These are phyloP conservation scores for Aphrophora alni DNA, from an alignment of 2,888 invertebrate genomes.

Conservation along the genomic window DNA sequence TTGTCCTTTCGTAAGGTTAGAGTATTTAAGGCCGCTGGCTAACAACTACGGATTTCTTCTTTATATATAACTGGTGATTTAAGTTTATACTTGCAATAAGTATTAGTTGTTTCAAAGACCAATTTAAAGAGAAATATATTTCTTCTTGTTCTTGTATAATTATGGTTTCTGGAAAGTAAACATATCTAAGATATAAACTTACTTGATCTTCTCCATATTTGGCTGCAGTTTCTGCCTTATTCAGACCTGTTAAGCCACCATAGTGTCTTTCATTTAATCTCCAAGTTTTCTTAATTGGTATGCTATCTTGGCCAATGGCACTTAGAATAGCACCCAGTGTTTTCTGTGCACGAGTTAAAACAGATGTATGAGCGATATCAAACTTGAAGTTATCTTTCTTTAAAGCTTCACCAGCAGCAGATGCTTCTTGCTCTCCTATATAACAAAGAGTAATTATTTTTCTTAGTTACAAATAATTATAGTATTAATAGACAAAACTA, in stretches of 20 bases:
- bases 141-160: too few relatives aligned
- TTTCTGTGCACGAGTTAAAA: constrained; percentile 76
- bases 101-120: too few relatives aligned
- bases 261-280: constrained; percentile 88
- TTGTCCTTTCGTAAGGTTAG: too few relatives aligned
- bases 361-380: constrained; percentile 82
- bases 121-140: too few relatives aligned
- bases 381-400: constrained; percentile 73
- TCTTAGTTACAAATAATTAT: too few relatives aligned
- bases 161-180: too few relatives aligned
- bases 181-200: too few relatives aligned
- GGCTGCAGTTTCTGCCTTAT: constrained; percentile 84
- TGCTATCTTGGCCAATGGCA: constrained; percentile 69
- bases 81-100: too few relatives aligned
- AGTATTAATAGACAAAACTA: too few relatives aligned
- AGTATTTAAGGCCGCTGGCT: too few relatives aligned
- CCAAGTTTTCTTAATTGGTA: constrained; percentile 78
- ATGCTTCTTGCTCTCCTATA: constrained; percentile 71
- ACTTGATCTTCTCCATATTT: constrained; percentile 86
- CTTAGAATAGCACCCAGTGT: constrained; percentile 73
- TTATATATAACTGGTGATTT: too few relatives aligned
- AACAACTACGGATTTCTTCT: too few relatives aligned
- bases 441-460: constrained; percentile 12
- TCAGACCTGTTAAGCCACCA: constrained; percentile 83
- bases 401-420: constrained; percentile 74